phyloP scores from a whole-genome alignment of 1,140 invertebrate species.

The Drosophila jambulina region DNA sequence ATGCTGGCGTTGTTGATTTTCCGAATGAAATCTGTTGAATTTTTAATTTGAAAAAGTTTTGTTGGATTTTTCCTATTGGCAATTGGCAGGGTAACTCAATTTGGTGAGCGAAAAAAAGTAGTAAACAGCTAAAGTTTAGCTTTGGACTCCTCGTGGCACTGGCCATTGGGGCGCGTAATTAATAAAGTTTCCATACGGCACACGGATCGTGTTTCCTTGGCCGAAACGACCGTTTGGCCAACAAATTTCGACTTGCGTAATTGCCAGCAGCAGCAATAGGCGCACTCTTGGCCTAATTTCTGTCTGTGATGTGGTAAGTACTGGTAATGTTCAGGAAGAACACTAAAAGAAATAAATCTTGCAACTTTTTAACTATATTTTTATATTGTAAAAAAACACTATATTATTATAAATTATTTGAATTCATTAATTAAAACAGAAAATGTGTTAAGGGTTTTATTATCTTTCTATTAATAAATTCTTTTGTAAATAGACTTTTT shows the following conservation, averaged over 20 bases:
- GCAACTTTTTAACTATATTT: background rate
- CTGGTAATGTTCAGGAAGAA: background rate
- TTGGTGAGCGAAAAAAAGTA: constrained; percentile 12
- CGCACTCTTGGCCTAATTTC: constrained; percentile 36
- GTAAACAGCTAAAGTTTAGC: constrained; percentile 63
- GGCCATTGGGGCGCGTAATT: constrained; percentile 70
- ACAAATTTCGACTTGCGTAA: constrained; percentile 18
- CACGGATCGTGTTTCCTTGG: constrained; percentile 11
- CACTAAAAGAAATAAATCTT: constrained; percentile 3
- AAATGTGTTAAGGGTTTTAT: too few species aligned
- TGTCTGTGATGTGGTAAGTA: constrained; percentile 30
- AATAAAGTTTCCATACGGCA: constrained; percentile 72
- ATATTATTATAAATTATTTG: background rate
- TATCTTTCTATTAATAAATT: too few species aligned
- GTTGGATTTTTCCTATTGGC: constrained; percentile 33
- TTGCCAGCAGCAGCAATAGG: constrained; percentile 1
- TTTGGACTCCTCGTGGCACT: constrained; percentile 3
- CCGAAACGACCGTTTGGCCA: constrained; percentile 14
- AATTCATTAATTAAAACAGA: too few species aligned
- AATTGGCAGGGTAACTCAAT: constrained; percentile 19
- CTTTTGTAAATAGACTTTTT: too few species aligned
- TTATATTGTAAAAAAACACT: background rate
- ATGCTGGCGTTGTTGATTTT: constrained; percentile 15
- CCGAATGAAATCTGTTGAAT: constrained; percentile 48
- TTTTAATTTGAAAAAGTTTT: constrained; percentile 67